Evolutionary conservation across 2,113 vertebrate genomes (phyloP).

Genomic region (Dicrurus megarhynchus): DNA sequence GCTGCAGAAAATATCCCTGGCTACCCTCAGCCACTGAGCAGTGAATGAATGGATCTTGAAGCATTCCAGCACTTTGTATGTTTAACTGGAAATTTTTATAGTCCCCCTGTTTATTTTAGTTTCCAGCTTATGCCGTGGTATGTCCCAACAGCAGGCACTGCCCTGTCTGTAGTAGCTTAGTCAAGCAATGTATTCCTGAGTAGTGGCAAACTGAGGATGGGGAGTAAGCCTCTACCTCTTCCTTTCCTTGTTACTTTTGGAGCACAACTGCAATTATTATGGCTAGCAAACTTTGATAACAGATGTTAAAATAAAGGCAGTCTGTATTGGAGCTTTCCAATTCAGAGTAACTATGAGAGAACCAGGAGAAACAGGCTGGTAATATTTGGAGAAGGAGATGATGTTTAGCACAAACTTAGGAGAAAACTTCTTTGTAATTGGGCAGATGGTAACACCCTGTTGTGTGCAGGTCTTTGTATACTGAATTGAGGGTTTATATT

Average conservation of each 20-base stretch:
- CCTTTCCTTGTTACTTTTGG: neutral
- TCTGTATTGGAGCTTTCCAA: neutral
- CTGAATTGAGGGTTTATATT: neutral
- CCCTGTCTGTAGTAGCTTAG: neutral
- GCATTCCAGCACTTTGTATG: neutral
- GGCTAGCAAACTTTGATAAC: neutral
- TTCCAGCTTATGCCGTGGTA: neutral
- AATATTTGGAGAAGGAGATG: neutral
- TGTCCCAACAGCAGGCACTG: neutral
- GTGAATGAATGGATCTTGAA: neutral
- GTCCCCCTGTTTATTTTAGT: neutral
- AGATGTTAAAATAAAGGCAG: neutral
- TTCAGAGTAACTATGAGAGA: neutral
- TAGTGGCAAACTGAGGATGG: neutral
- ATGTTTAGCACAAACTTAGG: neutral
- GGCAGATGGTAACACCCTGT: neutral
- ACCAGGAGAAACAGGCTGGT: neutral
- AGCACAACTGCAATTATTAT: neutral
- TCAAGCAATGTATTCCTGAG: neutral
- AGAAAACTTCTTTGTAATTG: neutral
- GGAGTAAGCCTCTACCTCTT: neutral
- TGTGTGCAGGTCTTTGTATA: neutral
- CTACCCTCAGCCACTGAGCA: neutral
- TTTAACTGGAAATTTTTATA: neutral
- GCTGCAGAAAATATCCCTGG: neutral